These are phyloP conservation scores for Dynastes maya DNA, from an alignment of 2,888 invertebrate species.

Conservation along the genomic window DNA sequence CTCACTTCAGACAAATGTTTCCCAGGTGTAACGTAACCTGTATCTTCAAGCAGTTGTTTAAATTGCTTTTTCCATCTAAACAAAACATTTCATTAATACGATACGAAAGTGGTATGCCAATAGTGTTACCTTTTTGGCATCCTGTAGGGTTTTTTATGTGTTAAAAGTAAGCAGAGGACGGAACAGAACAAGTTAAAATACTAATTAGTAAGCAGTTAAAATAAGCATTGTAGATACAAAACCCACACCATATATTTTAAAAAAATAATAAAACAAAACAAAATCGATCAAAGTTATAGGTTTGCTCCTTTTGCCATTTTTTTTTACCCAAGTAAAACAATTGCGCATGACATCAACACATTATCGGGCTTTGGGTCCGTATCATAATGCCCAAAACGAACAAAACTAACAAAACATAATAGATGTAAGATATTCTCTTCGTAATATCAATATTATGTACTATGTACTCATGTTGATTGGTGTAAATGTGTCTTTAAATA, in stretches of 20 bases:
- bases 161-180: conserved; percentile 40
- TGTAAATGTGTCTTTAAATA: neutral
- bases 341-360: neutral
- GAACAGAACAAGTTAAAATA: conserved; percentile 50
- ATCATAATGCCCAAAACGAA: neutral
- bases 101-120: conserved; percentile 19
- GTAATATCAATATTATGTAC: neutral
- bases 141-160: conserved; percentile 54
- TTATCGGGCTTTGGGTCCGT: neutral
- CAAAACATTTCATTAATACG: conserved; percentile 49
- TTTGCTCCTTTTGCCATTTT: too few relatives aligned
- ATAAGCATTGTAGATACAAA: conserved; percentile 50
- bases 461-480: neutral
- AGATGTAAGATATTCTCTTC: too few relatives aligned
- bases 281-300: neutral
- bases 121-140: conserved; percentile 60
- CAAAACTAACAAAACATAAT: too few relatives aligned
- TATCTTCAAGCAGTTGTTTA: conserved; percentile 92
- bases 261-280: conserved; percentile 1
- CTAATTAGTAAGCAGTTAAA: conserved; percentile 48
- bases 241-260: conserved; percentile 23
- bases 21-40: conserved; percentile 96
- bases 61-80: conserved; percentile 94
- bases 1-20: conserved; percentile 92
- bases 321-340: neutral